Conservation (phyloP, 2,888 invertebrate species). For the Diaperis boleti region DNA sequence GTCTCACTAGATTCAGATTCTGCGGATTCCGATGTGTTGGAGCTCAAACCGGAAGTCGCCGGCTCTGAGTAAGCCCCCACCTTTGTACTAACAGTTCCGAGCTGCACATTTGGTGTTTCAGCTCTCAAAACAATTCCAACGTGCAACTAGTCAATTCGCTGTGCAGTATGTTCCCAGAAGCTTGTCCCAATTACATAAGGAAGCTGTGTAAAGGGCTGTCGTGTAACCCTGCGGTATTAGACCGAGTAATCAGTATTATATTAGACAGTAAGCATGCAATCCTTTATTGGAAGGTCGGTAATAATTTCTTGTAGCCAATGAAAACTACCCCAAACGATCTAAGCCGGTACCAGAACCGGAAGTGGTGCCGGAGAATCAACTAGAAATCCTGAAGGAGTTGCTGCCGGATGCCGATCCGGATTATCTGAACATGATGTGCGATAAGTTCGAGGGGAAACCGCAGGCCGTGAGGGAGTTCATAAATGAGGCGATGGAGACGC, state of each 20-base stretch:
- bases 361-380: constrained; percentile 53
- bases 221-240: constrained; percentile 42
- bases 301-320: constrained; percentile 30
- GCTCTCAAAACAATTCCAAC: background rate
- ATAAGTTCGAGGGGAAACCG: constrained; percentile 46
- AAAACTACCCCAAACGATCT: constrained; percentile 54
- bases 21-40: too few species aligned
- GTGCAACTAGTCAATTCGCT: constrained; percentile 10
- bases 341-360: constrained; percentile 39
- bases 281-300: constrained; percentile 24
- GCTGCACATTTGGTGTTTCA: too few species aligned
- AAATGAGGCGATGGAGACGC: constrained; percentile 48
- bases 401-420: constrained; percentile 59
- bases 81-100: too few species aligned
- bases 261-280: constrained; percentile 42
- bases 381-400: constrained; percentile 53
- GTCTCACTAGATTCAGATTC: too few species aligned
- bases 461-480: constrained; percentile 52
- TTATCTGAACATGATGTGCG: constrained; percentile 50
- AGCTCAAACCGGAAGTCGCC: too few species aligned
- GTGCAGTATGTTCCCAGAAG: constrained; percentile 55
- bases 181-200: constrained; percentile 54
- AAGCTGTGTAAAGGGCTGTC: constrained; percentile 48
- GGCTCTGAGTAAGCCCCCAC: background rate
- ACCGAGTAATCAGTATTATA: constrained; percentile 49